A percentile compares a stretch with the other conserved stretches of the same genome.
These are phyloP conservation scores for Antitype chi DNA, from an alignment of 2,888 invertebrate genomes.

Conservation along the genomic window DNA sequence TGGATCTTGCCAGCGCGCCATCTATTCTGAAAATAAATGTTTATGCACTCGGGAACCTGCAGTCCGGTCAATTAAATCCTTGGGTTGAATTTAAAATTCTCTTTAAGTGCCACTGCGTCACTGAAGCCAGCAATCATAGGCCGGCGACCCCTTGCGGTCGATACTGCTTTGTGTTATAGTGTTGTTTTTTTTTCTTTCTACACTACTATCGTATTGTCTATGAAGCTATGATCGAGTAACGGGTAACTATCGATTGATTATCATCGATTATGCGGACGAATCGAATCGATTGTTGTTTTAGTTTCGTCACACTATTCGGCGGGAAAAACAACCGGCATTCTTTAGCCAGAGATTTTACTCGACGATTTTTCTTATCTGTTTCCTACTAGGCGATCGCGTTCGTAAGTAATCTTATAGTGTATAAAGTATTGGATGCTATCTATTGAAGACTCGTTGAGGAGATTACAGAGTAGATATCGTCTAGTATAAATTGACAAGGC, in stretches of 20 bases:
- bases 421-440: constrained; percentile 36
- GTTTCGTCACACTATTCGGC: constrained; percentile 47
- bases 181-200: constrained; percentile 45
- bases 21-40: constrained; percentile 28
- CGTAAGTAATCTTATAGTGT: constrained; percentile 39
- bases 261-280: constrained; percentile 49
- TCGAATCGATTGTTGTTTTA: constrained; percentile 52
- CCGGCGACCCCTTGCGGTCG: constrained; percentile 83
- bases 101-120: constrained; percentile 71
- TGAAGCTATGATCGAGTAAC: constrained; percentile 47
- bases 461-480: constrained; percentile 44
- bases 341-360: constrained; percentile 14
- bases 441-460: constrained; percentile 43
- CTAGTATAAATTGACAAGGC: constrained; percentile 41
- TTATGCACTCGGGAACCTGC: constrained; percentile 38
- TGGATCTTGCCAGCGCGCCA: neutral
- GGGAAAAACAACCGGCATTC: constrained; percentile 12
- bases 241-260: constrained; percentile 49
- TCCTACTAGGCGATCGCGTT: constrained; percentile 34
- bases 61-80: constrained; percentile 63
- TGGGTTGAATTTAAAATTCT: constrained; percentile 74
- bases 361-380: constrained; percentile 33
- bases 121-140: constrained; percentile 82
- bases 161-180: constrained; percentile 70
- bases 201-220: constrained; percentile 52